phyloP scores from a whole-genome alignment of 2,888 invertebrate genomes.

The Heterodera filipjevi region DNA sequence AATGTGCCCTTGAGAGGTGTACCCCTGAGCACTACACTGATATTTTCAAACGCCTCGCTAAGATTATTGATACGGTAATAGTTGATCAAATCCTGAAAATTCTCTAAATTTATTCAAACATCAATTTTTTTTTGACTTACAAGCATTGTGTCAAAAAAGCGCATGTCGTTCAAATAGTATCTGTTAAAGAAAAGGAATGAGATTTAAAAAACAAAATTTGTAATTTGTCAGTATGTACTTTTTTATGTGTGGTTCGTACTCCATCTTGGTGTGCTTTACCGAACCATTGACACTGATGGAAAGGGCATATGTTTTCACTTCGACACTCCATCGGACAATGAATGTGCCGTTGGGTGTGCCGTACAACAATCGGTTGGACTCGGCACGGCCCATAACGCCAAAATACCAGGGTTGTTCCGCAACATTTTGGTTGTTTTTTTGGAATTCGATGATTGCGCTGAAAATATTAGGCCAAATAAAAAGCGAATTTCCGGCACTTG shows the following conservation, averaged over 20 bases:
- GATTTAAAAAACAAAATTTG: no score
- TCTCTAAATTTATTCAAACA: neutral
- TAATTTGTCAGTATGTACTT: constrained; percentile 2
- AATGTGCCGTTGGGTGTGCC: constrained; percentile 67
- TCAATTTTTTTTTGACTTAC: constrained; percentile 22
- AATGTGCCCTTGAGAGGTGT: constrained; percentile 39
- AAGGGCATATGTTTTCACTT: constrained; percentile 66
- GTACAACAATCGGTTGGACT: constrained; percentile 60
- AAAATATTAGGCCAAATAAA: neutral
- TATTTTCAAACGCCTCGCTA: constrained; percentile 80
- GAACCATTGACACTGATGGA: neutral
- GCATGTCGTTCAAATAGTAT: constrained; percentile 41
- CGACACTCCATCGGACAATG: constrained; percentile 66
- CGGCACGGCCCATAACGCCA: constrained; percentile 49
- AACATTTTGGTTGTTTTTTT: constrained; percentile 34
- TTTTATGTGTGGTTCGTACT: neutral
- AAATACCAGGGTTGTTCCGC: constrained; percentile 57
- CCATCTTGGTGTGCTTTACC: constrained; percentile 16
- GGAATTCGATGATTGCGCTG: constrained; percentile 27
- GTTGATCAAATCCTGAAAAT: constrained; percentile 73
- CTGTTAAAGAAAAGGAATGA: neutral
- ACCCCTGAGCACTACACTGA: constrained; percentile 66
- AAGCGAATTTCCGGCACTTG: no score
- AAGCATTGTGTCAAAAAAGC: constrained; percentile 34
- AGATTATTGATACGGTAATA: constrained; percentile 90